Conservation (phyloP, 2,113 vertebrate species). For the Hassar affinis region DNA sequence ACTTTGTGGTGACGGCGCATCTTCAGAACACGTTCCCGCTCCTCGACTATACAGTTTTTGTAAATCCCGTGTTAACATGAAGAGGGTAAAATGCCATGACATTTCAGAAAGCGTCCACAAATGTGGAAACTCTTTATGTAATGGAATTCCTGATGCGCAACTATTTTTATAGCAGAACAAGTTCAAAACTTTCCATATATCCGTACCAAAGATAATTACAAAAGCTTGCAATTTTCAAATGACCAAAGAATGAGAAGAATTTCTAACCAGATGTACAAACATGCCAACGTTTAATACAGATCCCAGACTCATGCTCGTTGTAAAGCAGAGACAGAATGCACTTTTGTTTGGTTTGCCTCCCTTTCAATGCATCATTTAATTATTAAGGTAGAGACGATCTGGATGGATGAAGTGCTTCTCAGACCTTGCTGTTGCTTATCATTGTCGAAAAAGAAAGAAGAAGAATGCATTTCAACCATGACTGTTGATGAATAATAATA, state of each 20-base stretch:
- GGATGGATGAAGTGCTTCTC: background rate
- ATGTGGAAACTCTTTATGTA: slow-evolving; percentile 4
- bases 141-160: background rate
- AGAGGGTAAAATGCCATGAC: background rate
- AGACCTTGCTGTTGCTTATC: too few relatives aligned
- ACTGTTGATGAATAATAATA: too few relatives aligned
- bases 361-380: background rate
- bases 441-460: too few relatives aligned
- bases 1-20: background rate
- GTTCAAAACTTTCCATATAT: background rate
- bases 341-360: background rate
- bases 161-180: background rate
- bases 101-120: background rate
- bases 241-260: background rate
- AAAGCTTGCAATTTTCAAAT: background rate
- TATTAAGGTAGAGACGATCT: background rate
- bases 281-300: background rate
- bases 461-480: too few relatives aligned
- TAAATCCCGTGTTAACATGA: background rate
- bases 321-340: background rate
- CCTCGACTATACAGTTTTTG: background rate
- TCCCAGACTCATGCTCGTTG: background rate
- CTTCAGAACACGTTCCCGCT: background rate
- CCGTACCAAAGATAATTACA: slow-evolving; percentile 7
- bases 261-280: slow-evolving; percentile 22